Evolutionary conservation across 2,797 vertebrate genomes (phyloP).

Genomic region (Helarctos malayanus): DNA sequence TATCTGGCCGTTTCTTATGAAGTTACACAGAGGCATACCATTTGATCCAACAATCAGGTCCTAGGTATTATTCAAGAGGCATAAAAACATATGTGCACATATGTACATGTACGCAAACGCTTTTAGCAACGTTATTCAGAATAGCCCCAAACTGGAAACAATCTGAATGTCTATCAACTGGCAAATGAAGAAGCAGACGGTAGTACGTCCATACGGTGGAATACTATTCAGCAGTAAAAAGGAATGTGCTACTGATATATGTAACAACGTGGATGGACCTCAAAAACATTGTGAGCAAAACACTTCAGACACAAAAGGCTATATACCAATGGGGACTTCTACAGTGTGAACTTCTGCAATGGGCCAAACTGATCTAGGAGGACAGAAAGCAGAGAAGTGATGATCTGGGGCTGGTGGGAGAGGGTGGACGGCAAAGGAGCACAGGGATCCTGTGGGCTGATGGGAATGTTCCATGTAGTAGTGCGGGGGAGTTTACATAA

Average conservation of each 20-base stretch:
- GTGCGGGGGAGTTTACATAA: background rate
- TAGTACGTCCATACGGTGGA: background rate
- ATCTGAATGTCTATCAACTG: background rate
- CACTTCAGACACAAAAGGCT: background rate
- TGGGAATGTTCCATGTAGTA: background rate
- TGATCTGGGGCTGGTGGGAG: background rate
- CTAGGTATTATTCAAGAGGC: constrained; percentile 42
- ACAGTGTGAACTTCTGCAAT: background rate
- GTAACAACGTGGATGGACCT: background rate
- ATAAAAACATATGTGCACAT: background rate
- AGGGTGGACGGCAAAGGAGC: background rate
- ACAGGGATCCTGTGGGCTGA: background rate
- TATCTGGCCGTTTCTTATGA: background rate
- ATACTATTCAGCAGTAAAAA: constrained; percentile 12
- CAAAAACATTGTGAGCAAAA: background rate
- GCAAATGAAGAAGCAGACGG: background rate
- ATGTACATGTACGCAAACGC: background rate
- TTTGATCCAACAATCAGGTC: background rate
- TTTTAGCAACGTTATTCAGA: constrained; percentile 6
- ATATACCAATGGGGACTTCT: too few relatives aligned
- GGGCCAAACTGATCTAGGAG: background rate
- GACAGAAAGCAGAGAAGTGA: background rate
- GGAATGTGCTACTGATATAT: background rate
- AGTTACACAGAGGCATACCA: background rate
- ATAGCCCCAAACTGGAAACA: background rate